Base-by-base conservation (phyloP, 2,797 vertebrate species). In the Sebastes kiyomatsui region DNA sequence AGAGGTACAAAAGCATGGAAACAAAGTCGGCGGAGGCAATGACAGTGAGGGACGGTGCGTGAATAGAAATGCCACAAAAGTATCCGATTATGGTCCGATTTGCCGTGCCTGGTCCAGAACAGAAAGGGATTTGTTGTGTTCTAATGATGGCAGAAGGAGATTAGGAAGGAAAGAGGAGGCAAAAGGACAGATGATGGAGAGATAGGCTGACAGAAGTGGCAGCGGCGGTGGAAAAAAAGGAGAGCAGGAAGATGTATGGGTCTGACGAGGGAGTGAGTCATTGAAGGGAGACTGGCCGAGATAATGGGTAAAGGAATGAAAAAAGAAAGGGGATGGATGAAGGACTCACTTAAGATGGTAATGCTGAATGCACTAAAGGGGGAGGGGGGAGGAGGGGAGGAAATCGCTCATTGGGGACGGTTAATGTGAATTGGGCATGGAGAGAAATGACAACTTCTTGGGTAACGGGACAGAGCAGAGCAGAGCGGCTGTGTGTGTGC, bases 311-410 rank as follows among this genome's bases (percentile, higher is more conserved):
- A 85, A 87, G 87, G 86, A 90, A 89, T 82, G 86, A 90, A 88
- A 85, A 88, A 87, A 90, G 86, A 91, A 86, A 88, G 83, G 88
- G 87, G 90, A 90, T 90, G 90, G 93, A 95, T 93, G 92, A 94
- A 94, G 87, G 90, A 94, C 91, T 95, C 92, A 92, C 93, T 94
- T 93, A 94, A 92, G 92, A 94, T 93, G 92, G 93, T 92, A 93
- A 95, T 94, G 92, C 85, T 11, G 79, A 91, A 90, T 81, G 90
- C 86, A 90, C 84, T 88, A 81, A 86, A 78, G 32, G 81, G 71
- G 46, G 30, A 46, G 62, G 77, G 54, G 64, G 35, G 35, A 58
- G 56, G 70, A 87, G 87, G 81, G 83, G 81, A 90, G 88, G 84
- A 92, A 93, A 94, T 94, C 90, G 88, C 88, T 95, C 94, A 92